Percentiles rank a stretch among this genome's conserved stretches.
phyloP scores from a whole-genome alignment of 2,797 vertebrate species.

The Chaetophractus vellerosus region DNA sequence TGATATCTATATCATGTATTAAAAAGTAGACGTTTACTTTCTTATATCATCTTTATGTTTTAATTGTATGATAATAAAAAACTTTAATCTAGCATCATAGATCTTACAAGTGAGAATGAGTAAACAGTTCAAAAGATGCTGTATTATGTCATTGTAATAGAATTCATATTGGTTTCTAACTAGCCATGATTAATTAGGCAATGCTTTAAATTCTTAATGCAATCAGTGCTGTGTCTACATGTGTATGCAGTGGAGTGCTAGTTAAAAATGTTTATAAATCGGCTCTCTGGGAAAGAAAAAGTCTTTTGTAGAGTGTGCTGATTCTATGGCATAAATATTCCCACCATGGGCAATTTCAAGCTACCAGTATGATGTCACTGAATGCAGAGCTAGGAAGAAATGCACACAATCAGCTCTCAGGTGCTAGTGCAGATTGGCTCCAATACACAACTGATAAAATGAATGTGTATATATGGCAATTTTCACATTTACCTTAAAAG shows the following conservation, averaged over 20 bases:
- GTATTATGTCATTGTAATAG: not conserved
- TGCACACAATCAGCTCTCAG: not conserved
- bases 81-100: not conserved
- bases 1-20: not conserved
- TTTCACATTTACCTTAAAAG: constrained; percentile 42
- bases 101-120: not conserved
- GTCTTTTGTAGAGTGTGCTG: not conserved
- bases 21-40: constrained; percentile 34
- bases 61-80: not conserved
- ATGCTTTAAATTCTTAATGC: constrained; percentile 38
- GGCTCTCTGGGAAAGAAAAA: not conserved
- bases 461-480: not conserved
- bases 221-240: not conserved
- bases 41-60: constrained; percentile 18
- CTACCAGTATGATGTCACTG: not conserved
- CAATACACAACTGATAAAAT: not conserved
- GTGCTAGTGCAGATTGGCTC: not conserved
- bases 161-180: constrained; percentile 17
- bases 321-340: not conserved
- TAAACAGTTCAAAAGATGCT: not conserved
- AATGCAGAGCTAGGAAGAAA: not conserved
- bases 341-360: not conserved
- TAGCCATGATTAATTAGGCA: constrained; percentile 31
- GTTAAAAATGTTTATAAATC: not conserved
- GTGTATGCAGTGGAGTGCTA: not conserved